A percentile compares a stretch with the other conserved stretches of the same genome.
Evolutionary conservation across 2,113 vertebrate genomes (phyloP).

Genomic region (Austrofundulus limnaeus): DNA sequence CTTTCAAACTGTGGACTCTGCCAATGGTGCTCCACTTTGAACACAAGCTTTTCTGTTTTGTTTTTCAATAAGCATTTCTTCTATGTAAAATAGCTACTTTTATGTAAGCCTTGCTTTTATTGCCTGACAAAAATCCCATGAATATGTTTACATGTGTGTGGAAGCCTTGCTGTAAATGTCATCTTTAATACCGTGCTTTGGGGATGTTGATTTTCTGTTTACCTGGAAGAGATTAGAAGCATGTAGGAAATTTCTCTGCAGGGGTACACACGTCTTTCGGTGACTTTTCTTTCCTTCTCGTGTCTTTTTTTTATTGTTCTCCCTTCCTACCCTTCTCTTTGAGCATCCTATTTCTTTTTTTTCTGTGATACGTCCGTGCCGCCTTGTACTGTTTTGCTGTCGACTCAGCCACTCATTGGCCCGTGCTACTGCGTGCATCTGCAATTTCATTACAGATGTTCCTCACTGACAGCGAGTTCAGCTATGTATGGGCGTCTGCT

Average conservation of each 20-base stretch:
- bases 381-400: constrained; percentile 52
- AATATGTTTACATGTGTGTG: constrained; percentile 44
- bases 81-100: neutral
- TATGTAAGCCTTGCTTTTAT: neutral
- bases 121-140: neutral
- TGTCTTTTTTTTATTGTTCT: constrained; percentile 8
- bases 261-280: neutral
- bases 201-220: constrained; percentile 27
- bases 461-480: constrained; percentile 61
- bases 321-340: neutral
- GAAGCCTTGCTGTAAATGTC: no score
- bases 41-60: constrained; percentile 19
- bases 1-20: constrained; percentile 1
- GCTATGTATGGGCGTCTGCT: constrained; percentile 47
- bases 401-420: constrained; percentile 51
- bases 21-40: constrained; percentile 26
- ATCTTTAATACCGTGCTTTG: constrained; percentile 12
- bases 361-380: constrained; percentile 36
- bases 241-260: constrained; percentile 20
- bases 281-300: neutral
- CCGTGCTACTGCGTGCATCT: constrained; percentile 64
- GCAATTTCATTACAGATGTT: constrained; percentile 68
- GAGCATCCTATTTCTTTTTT: constrained; percentile 22
- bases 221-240: constrained; percentile 27
- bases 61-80: constrained; percentile 18